These are phyloP conservation scores for Philereme transversata DNA, from an alignment of 2,888 invertebrate species.

Conservation along the genomic window DNA sequence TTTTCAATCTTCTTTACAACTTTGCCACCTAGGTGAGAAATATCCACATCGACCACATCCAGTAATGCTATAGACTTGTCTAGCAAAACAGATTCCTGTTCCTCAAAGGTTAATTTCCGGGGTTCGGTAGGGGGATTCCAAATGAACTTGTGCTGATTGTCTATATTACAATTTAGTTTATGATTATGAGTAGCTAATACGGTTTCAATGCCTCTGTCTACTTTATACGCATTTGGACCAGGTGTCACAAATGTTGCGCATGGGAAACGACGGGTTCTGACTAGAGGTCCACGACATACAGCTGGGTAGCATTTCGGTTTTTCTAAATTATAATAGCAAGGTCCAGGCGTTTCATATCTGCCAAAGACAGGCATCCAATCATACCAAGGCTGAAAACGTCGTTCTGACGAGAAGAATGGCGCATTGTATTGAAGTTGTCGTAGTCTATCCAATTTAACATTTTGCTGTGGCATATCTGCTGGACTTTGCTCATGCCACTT, in stretches of 20 bases:
- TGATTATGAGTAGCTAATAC: conserved; percentile 64
- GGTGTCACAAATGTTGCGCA: conserved; percentile 43
- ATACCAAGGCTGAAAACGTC: conserved; percentile 66
- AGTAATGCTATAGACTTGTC: conserved; percentile 57
- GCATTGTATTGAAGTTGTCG: conserved; percentile 49
- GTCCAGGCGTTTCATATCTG: conserved; percentile 58
- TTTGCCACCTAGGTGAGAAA: conserved; percentile 11
- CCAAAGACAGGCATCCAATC: conserved; percentile 61
- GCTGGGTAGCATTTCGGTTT: conserved; percentile 58
- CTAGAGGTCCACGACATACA: conserved; percentile 59
- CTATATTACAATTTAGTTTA: conserved; percentile 56
- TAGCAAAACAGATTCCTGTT: conserved; percentile 53
- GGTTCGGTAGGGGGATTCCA: conserved; percentile 49
- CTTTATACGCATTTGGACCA: conserved; percentile 61
- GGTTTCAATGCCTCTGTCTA: conserved; percentile 59
- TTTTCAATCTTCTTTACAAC: neutral
- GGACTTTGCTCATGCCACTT: conserved; percentile 54
- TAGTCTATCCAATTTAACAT: conserved; percentile 36
- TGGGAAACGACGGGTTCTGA: conserved; percentile 56
- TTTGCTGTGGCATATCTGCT: conserved; percentile 50
- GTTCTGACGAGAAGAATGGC: conserved; percentile 67
- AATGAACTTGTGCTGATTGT: conserved; percentile 50
- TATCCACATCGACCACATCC: conserved; percentile 49
- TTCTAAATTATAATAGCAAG: conserved; percentile 56
- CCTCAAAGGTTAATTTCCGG: conserved; percentile 44